Conservation (phyloP, 2,888 invertebrate genomes). For the Drosophila suboccidentalis region DNA sequence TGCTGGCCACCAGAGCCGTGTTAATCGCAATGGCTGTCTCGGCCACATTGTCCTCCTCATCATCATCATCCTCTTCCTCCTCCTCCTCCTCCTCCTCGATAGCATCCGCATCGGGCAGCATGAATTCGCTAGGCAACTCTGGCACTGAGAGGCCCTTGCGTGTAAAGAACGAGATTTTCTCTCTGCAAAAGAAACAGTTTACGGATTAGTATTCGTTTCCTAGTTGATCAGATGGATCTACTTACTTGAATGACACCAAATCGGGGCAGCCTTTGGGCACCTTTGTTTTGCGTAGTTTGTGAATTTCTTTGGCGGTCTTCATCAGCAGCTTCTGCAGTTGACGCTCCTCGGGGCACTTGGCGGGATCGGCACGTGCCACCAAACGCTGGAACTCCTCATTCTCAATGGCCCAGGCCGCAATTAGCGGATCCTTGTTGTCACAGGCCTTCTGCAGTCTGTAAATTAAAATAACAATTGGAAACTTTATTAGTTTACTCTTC, state of each 20-base stretch:
- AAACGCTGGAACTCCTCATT: conserved; percentile 94
- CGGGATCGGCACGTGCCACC: conserved; percentile 85
- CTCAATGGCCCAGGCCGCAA: conserved; percentile 94
- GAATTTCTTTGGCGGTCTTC: conserved; percentile 96
- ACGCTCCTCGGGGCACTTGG: conserved; percentile 86
- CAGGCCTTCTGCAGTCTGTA: conserved; percentile 92
- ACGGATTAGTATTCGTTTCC: neutral
- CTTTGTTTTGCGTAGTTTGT: conserved; percentile 94
- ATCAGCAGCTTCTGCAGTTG: conserved; percentile 92
- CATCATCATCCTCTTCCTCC: conserved; percentile 76
- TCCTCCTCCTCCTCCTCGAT: conserved; percentile 83
- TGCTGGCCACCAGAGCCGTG: conserved; percentile 84
- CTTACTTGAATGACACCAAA: conserved; percentile 96
- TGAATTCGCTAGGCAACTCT: conserved; percentile 89
- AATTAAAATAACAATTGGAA: conserved; percentile 60
- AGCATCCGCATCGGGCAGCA: conserved; percentile 85
- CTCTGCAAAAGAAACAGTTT: conserved; percentile 88
- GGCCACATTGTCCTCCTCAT: conserved; percentile 75
- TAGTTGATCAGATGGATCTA: conserved; percentile 53
- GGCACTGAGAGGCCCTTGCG: conserved; percentile 92
- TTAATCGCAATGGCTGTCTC: conserved; percentile 84
- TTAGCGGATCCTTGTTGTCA: conserved; percentile 92
- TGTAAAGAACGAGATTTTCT: conserved; percentile 98
- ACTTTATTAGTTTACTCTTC: neutral
- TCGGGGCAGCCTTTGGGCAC: conserved; percentile 96